phyloP scores from a whole-genome alignment of 2,888 invertebrate genomes.

The Andrena fulva region DNA sequence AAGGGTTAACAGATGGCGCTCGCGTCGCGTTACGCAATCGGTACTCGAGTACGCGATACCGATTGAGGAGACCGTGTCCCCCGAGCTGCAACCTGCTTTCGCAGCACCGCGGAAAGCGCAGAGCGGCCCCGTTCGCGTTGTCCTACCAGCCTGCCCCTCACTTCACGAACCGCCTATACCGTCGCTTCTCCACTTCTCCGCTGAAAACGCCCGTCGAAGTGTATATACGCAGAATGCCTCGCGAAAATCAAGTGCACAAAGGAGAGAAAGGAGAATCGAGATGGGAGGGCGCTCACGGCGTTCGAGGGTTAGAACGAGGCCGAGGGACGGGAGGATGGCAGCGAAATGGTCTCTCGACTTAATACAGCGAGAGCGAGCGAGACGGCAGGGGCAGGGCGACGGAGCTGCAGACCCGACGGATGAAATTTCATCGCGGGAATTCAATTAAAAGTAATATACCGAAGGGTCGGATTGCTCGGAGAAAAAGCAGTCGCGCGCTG shows the following conservation, averaged over 20 bases:
- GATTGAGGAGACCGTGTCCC: conserved; percentile 1
- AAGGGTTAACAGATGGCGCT: conserved; percentile 13
- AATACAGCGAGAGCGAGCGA: conserved; percentile 62
- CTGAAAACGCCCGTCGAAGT: conserved; percentile 14
- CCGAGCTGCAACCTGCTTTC: not conserved
- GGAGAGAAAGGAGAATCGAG: conserved; percentile 30
- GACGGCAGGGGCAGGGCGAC: conserved; percentile 31
- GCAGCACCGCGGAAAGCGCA: not conserved
- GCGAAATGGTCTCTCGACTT: conserved; percentile 70
- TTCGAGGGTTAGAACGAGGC: conserved; percentile 16
- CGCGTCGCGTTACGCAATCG: not conserved
- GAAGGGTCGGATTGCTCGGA: conserved; percentile 62
- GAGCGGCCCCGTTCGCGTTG: conserved; percentile 9
- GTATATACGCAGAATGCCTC: conserved; percentile 45
- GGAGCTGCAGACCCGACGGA: conserved; percentile 62
- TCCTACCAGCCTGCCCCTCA: not conserved
- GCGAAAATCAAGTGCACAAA: conserved; percentile 49
- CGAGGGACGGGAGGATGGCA: conserved; percentile 31
- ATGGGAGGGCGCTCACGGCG: conserved; percentile 2
- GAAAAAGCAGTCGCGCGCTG: conserved; percentile 63
- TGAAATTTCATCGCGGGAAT: conserved; percentile 82
- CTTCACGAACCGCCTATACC: not conserved
- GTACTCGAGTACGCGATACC: not conserved
- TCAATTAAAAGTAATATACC: conserved; percentile 83
- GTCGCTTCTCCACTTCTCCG: not conserved